Evolutionary conservation across 2,797 vertebrate species (phyloP).

Genomic region (Caiman crocodilus): DNA sequence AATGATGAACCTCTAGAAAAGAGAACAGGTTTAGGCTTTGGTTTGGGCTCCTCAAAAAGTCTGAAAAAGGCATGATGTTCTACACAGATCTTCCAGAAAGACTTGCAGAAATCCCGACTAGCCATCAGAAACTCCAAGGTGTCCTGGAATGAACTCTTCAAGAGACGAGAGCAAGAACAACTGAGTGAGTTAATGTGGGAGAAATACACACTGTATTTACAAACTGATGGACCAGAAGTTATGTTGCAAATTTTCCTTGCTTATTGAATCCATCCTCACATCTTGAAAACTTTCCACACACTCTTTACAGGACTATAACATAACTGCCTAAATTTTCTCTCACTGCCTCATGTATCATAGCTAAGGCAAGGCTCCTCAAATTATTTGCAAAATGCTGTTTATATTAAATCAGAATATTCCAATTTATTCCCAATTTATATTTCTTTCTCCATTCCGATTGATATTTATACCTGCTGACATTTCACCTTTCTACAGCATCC

Average conservation of each 20-base stretch:
- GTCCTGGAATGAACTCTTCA: slow-evolving; percentile 93
- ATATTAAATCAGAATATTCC: neutral
- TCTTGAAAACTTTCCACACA: neutral
- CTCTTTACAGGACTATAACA: neutral
- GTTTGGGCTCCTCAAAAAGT: slow-evolving; percentile 97
- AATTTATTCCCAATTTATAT: neutral
- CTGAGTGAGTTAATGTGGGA: neutral
- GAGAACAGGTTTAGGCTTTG: slow-evolving; percentile 95
- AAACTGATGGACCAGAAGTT: neutral
- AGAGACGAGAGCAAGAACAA: slow-evolving; percentile 32
- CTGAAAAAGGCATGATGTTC: slow-evolving; percentile 99
- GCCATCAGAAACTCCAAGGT: slow-evolving; percentile 97
- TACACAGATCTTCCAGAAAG: slow-evolving; percentile 99
- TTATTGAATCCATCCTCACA: neutral
- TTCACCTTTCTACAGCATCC: neutral
- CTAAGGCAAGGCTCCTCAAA: neutral
- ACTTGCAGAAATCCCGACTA: slow-evolving; percentile 96
- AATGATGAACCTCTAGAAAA: slow-evolving; percentile 98
- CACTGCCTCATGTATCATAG: neutral
- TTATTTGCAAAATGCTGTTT: neutral
- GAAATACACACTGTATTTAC: neutral
- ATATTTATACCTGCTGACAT: neutral
- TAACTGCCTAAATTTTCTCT: neutral
- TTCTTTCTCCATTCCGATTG: neutral
- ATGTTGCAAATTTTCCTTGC: neutral